Evolutionary conservation across 2,797 vertebrate species (phyloP), one percentile per base, ranked within the genome.

Genomic region (Sebastes nivosus): DNA sequence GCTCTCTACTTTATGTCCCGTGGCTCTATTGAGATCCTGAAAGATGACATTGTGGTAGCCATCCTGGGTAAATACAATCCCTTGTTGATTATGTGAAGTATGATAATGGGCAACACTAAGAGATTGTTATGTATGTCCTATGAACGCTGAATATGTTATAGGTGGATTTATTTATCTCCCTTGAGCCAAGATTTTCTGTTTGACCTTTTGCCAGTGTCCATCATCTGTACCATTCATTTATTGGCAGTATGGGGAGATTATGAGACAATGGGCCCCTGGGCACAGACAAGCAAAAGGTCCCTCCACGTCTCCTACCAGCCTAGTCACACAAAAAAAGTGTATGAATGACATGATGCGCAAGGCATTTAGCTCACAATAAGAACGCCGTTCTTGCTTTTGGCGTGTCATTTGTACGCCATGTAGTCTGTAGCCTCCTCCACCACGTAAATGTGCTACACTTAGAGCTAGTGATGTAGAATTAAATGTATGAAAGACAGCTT

Each of bases 21-120:
- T 54, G 99, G 99, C 24, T 99, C 99, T 60, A 99, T 99, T 57
- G 99, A 99, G 96, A 99, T 99, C 87, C 96, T 99, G 65, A 99
- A 97, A 91, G 98, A 99, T 71, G 98, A 99, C 93, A 97, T 98
- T 82, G 99, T 99, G 83, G 99, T 99, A 58, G 99, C 99, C 66
- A 99, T 99, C 90, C 93, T 99, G 32, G 99, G 99, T 99, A 95
- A 97, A 95, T 80, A 79, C 34, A 46, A 58, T 18, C 16, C 22
- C 20, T 58, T 25, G 18, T 68, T 74, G n/a, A 50, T 57, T 11
- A 18, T 54, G 16, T 77, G 25, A 72, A 54, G 4, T 24, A 27
- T 69, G 12, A 59, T 67, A 42, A 5, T 66, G 22, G 3, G 2
- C 12, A 75, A 54, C 14, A 30, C 20, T 74, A 16, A 57, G 20